Percentiles rank a stretch among this genome's conserved stretches.
Evolutionary conservation across 2,113 vertebrate species (phyloP).

Genomic region (Taxidea taxus): DNA sequence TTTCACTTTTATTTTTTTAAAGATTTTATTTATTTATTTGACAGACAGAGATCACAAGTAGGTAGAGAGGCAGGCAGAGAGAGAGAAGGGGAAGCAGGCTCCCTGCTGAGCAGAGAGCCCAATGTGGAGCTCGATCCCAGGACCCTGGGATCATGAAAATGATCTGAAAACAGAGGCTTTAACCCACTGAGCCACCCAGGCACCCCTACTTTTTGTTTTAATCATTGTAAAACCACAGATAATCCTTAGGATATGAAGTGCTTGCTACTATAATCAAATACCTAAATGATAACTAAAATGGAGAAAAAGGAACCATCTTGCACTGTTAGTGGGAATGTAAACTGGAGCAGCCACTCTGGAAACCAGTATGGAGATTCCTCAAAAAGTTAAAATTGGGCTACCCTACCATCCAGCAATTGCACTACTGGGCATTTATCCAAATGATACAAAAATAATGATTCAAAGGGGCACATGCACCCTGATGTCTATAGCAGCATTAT

Average conservation of each 20-base stretch:
- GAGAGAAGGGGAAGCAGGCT: too few relatives aligned
- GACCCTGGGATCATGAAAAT: too few relatives aligned
- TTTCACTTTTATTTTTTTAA: background rate
- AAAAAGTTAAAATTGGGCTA: background rate
- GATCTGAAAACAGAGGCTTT: too few relatives aligned
- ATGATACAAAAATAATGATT: background rate
- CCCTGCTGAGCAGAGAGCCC: too few relatives aligned
- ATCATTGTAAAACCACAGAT: background rate
- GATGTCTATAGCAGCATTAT: background rate
- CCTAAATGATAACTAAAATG: background rate
- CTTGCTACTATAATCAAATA: background rate
- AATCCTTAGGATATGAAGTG: background rate
- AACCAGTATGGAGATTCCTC: background rate
- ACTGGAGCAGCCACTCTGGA: background rate
- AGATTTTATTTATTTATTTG: too few relatives aligned
- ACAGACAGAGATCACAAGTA: too few relatives aligned
- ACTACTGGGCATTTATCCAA: background rate
- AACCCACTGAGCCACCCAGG: too few relatives aligned
- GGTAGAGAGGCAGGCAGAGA: too few relatives aligned
- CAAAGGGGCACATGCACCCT: background rate
- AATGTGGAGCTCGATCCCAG: too few relatives aligned
- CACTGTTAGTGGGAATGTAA: background rate
- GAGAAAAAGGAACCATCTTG: background rate
- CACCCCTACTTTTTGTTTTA: background rate
- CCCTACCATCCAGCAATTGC: background rate